Evolutionary conservation across 2,113 vertebrate species (phyloP).

Genomic region (Vicugna pacos): DNA sequence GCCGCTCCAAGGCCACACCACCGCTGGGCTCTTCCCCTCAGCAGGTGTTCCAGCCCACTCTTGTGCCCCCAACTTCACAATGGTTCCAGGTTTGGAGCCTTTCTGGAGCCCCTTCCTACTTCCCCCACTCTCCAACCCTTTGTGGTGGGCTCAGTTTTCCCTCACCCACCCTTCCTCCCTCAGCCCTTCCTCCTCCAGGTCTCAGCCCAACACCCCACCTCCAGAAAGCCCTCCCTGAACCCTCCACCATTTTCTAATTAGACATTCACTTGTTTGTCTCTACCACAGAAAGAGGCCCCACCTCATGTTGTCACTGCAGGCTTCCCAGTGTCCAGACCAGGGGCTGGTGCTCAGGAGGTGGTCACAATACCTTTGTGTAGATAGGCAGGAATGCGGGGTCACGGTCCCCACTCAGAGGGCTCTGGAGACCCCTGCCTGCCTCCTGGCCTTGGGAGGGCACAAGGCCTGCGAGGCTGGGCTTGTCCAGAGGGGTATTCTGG

Average conservation of each 20-base stretch:
- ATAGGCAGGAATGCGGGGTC: background rate
- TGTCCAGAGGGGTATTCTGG: background rate
- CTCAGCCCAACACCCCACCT: background rate
- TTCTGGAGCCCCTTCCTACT: background rate
- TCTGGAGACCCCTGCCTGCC: too few species aligned
- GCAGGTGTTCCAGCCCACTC: background rate
- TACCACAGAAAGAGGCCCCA: background rate
- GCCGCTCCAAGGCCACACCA: background rate
- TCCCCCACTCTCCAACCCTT: background rate
- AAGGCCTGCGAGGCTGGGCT: background rate
- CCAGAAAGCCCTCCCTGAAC: background rate
- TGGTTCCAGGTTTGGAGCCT: background rate
- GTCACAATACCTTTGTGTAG: background rate
- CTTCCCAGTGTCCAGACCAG: background rate
- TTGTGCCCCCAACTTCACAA: background rate
- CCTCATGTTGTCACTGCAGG: background rate
- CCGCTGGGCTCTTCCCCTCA: background rate
- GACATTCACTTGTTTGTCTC: background rate
- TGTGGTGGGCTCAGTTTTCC: background rate
- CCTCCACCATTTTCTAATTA: background rate
- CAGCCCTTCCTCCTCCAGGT: background rate
- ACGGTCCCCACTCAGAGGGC: background rate
- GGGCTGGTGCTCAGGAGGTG: background rate
- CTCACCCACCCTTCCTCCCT: background rate
- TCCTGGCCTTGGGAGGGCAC: too few species aligned